Evolutionary conservation across 2,888 invertebrate species (phyloP), one percentile per base, ranked within the genome.

Genomic region (Trilocha varians): DNA sequence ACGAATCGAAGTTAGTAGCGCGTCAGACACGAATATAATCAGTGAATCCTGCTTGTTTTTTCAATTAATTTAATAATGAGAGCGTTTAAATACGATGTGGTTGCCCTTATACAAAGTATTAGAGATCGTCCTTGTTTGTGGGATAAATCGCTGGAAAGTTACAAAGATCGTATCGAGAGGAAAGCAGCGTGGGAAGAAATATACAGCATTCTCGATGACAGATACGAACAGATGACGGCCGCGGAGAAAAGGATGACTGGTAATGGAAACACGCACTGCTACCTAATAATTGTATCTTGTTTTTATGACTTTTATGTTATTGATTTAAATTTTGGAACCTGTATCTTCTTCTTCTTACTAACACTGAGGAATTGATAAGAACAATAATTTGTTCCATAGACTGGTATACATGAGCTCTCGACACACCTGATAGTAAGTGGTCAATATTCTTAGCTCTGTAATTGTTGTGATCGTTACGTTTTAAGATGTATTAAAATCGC

Each of bases 181-280:
- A 55, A 74, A 33, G 44, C 47, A 11, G 78, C 84, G 52, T 85
- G 85, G 85, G 73, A 76, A 39, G 72, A 82, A 47, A 78, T 85
- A 50, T 83, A 76, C 45, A 53, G 49, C 11, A 53, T 58, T 32
- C 52, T 85, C 6, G 79, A 84, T 0, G 65, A 65, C 0, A 55
- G 55, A 2, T 85, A 75, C 52, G 73, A 78, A 6, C 50, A 58
- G n/a, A 65, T 80, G 76, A 53, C 70, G 44, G 48, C 59, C 3
- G 74, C 74, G 38, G 70, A 76, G 16, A 70, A 73, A 51, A 62
- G 74, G 32, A 44, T 67, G 13, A 67, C 65, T 49, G 78, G 82
- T 84, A 61, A 59, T 57, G 55, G 47, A 58, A 52, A 52, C 54
- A 46, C 44, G 49, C 47, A 42, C 25, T 25, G 6, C 11, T 25